Base-by-base conservation (phyloP, 2,888 invertebrate genomes). In the Tineola bisselliella region DNA sequence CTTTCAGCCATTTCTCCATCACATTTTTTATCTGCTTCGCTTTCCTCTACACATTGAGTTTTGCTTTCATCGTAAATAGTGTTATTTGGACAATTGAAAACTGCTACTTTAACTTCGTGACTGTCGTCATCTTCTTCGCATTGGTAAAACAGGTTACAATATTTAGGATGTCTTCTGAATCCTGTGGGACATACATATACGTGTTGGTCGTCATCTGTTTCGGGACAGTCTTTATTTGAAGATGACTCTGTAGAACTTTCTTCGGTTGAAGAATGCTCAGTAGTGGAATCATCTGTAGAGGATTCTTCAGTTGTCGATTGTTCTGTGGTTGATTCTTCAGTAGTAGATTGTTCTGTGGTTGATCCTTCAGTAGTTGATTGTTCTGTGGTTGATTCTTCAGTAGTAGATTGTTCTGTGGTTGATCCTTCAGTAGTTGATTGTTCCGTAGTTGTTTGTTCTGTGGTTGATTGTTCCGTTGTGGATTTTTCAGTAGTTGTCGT, bases 121-220 rank as follows among this genome's bases (percentile, higher is more conserved):
- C 81, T 90, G 30, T 90, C 88, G 8, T 89, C 82, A 62, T 89
- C 88, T 66, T 89, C 90, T 15, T 91, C 92, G 69, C 95, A 95
- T 75, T 95, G 95, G 73, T 95, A 95, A 81, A 95, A 94, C 67
- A 93, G 77, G 70, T 93, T 93, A 69, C 95, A 95, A 70, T 92
- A 91, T 73, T 92, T 93, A 0, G 95, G 94, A 87, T 95, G 94
- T 65, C 94, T 88, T 70, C 89, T 89, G 78, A 95, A 95, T 43
- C 94, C 94, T 6, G 94, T 93, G 8, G 95, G 95, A 71, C 95
- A 95, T 1, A 94, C 90, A 62, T 91, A 89, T 12, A 91, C 79
- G 64, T 91, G 86, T 79, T 95, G 94, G 64, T 93, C 91, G 17
- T 90, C 90, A 60, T 91, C 90, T 10, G 91, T 81, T 66, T 91